These are phyloP conservation scores for Xenopus borealis DNA, from an alignment of 2,113 vertebrate species.

Conservation along the genomic window DNA sequence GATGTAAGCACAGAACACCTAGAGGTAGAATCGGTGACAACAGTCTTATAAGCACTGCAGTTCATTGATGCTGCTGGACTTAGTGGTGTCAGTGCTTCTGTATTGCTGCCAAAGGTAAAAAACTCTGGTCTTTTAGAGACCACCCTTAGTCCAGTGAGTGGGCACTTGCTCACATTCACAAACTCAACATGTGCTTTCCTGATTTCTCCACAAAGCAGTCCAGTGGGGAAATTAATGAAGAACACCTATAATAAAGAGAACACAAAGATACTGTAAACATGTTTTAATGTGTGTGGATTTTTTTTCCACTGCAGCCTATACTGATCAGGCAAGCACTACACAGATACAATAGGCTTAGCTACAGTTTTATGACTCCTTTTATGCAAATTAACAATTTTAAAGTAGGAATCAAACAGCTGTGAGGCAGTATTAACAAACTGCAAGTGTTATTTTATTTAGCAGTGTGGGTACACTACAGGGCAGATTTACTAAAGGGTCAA, in stretches of 20 bases:
- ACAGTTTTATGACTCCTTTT: too few relatives aligned
- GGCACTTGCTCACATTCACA: conserved; percentile 86
- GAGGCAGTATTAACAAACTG: too few relatives aligned
- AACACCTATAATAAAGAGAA: conserved; percentile 79
- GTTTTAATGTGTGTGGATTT: too few relatives aligned
- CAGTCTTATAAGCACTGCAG: conserved; percentile 91
- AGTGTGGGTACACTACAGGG: too few relatives aligned
- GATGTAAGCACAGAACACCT: conserved; percentile 61
- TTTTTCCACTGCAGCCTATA: too few relatives aligned
- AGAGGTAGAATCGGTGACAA: conserved; percentile 68
- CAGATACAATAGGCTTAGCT: too few relatives aligned
- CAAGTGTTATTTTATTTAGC: too few relatives aligned
- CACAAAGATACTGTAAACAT: too few relatives aligned
- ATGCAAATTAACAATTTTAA: too few relatives aligned
- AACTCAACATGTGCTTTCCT: conserved; percentile 94
- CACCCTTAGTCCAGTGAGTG: conserved; percentile 83
- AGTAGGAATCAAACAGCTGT: too few relatives aligned
- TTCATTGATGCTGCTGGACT: conserved; percentile 84
- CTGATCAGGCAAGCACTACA: too few relatives aligned
- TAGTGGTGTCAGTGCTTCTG: conserved; percentile 72
- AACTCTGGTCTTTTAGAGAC: conserved; percentile 89
- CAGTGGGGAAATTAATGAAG: conserved; percentile 96
- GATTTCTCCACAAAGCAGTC: conserved; percentile 94
- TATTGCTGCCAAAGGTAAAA: conserved; percentile 89
- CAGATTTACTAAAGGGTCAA: too few relatives aligned